A percentile compares a stretch with the other conserved stretches of the same genome.
These are phyloP conservation scores for Chironomus striatipennis DNA, from an alignment of 1,140 invertebrate species.

Conservation along the genomic window DNA sequence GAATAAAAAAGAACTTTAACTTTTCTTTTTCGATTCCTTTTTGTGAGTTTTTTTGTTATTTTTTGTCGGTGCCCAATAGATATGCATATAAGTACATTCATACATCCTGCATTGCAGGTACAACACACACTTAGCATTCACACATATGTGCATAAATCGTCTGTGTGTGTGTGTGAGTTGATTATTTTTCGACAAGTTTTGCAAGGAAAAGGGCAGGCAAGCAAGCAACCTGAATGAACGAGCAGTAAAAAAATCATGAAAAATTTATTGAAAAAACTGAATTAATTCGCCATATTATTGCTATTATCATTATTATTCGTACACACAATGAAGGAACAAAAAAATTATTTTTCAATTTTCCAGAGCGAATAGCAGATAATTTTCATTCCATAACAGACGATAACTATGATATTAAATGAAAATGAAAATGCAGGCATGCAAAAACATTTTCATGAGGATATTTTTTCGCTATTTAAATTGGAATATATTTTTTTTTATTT, in stretches of 20 bases:
- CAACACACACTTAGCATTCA: neutral
- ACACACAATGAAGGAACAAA: neutral
- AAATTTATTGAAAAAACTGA: no score
- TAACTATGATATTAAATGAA: no score
- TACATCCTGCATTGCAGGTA: neutral
- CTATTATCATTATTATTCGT: slow-evolving; percentile 1
- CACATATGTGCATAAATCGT: no score
- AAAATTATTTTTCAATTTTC: neutral
- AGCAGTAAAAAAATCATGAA: no score
- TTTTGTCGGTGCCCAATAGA: neutral
- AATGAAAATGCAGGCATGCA: neutral
- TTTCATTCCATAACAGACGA: no score
- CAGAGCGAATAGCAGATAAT: neutral
- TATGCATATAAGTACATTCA: neutral
- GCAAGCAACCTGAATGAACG: no score
- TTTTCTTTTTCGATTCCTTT: neutral
- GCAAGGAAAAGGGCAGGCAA: no score
- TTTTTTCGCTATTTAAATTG: neutral
- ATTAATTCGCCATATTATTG: neutral
- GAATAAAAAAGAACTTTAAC: slow-evolving; percentile 3
- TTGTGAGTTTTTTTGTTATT: no score
- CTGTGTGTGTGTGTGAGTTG: no score
- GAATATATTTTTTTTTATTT: neutral
- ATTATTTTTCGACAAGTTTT: no score
- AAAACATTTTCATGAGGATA: neutral